Conservation (phyloP, 1,140 invertebrate species). For the Brachionus manjavacas region DNA sequence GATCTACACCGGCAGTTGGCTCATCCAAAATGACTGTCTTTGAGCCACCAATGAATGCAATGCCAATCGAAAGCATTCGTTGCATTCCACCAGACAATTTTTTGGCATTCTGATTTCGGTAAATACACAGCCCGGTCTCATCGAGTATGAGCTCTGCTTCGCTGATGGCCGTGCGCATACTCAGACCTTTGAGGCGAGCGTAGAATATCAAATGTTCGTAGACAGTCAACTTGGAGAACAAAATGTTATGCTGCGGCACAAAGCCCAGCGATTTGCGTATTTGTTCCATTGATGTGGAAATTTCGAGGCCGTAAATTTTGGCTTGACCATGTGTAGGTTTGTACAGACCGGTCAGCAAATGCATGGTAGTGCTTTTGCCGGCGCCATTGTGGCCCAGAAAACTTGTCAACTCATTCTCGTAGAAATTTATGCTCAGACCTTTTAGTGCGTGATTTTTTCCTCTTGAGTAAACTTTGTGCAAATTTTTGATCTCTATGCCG, state of each 20-base stretch:
- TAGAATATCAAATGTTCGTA: slow-evolving; percentile 56
- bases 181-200: slow-evolving; percentile 50
- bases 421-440: slow-evolving; percentile 63
- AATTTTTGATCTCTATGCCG: slow-evolving; percentile 64
- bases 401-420: slow-evolving; percentile 64
- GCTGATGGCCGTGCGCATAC: slow-evolving; percentile 11
- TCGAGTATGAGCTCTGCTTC: not conserved
- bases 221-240: slow-evolving; percentile 62
- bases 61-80: slow-evolving; percentile 58
- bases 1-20: slow-evolving; percentile 60
- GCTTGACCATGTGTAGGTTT: slow-evolving; percentile 63
- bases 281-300: slow-evolving; percentile 59
- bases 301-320: slow-evolving; percentile 62
- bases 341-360: slow-evolving; percentile 68
- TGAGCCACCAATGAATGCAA: slow-evolving; percentile 60
- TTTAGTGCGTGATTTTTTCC: slow-evolving; percentile 63
- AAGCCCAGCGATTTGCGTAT: slow-evolving; percentile 63
- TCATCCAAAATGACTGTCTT: slow-evolving; percentile 58
- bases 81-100: slow-evolving; percentile 61
- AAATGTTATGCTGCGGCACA: slow-evolving; percentile 67
- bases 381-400: slow-evolving; percentile 66
- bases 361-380: slow-evolving; percentile 62
- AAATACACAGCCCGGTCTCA: not conserved
- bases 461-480: slow-evolving; percentile 62
- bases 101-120: slow-evolving; percentile 54